phyloP scores from a whole-genome alignment of 37 sponge, comb jelly and placozoan species.

The Spongia lamella region DNA sequence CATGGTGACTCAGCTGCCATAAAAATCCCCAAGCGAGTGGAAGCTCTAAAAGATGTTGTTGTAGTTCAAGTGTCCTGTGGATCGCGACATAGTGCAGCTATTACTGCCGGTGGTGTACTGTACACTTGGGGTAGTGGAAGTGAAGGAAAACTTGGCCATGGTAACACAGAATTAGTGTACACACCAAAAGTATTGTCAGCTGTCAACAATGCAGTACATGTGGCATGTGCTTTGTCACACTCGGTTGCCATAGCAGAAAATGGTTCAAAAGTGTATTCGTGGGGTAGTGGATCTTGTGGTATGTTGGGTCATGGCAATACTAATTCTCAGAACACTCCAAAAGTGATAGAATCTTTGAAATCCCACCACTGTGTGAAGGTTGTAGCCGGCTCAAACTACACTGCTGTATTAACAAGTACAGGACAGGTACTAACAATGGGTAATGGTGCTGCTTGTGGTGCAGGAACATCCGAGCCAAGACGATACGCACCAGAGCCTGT shows the following conservation, averaged over 20 bases:
- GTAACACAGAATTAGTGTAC: conserved; percentile 8
- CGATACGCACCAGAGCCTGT: conserved; percentile 68
- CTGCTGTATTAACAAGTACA: neutral
- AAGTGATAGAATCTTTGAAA: conserved; percentile 27
- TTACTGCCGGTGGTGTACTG: conserved; percentile 73
- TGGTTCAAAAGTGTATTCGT: conserved; percentile 78
- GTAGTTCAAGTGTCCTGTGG: conserved; percentile 79
- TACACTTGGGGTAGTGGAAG: conserved; percentile 97
- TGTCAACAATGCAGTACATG: conserved; percentile 57
- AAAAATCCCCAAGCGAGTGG: conserved; percentile 76
- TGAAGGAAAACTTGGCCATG: conserved; percentile 86
- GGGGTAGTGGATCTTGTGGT: conserved; percentile 80
- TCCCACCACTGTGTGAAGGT: neutral
- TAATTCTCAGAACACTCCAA: conserved; percentile 48
- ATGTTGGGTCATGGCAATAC: conserved; percentile 89
- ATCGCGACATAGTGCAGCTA: conserved; percentile 86
- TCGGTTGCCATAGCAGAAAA: conserved; percentile 77
- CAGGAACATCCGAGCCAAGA: conserved; percentile 48
- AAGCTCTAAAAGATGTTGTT: conserved; percentile 54
- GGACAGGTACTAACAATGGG: conserved; percentile 72
- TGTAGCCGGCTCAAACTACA: neutral
- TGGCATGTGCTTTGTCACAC: conserved; percentile 77
- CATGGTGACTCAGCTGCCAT: conserved; percentile 76
- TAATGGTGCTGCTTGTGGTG: conserved; percentile 63
- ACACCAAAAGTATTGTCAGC: conserved; percentile 48